phyloP scores from a whole-genome alignment of 2,113 vertebrate species.

The Anthoscopus minutus region DNA sequence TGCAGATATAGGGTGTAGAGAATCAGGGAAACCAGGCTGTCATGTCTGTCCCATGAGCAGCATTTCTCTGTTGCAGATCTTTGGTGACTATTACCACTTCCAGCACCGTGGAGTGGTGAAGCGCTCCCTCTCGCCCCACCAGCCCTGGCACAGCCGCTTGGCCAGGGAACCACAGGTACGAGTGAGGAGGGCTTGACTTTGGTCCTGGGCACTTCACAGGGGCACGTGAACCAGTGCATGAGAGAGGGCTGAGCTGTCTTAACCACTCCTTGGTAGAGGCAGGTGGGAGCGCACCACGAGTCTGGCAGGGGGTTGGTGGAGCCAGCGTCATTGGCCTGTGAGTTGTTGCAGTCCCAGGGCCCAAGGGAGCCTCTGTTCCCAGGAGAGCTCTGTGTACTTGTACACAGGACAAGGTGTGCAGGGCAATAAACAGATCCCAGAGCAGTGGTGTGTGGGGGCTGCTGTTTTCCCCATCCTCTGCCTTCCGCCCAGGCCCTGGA shows the following conservation, averaged over 20 bases:
- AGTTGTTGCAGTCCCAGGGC: neutral
- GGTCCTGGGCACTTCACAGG: fast-evolving
- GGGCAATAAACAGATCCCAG: neutral
- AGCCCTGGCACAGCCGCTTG: constrained; percentile 76
- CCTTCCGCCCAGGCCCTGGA: neutral
- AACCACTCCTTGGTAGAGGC: neutral
- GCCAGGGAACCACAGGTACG: constrained; percentile 83
- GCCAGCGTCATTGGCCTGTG: fast-evolving
- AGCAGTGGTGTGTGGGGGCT: fast-evolving
- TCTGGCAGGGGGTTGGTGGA: neutral
- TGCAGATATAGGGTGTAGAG: fast-evolving
- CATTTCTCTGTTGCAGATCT: constrained; percentile 75
- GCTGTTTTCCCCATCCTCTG: neutral
- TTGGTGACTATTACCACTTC: constrained; percentile 92
- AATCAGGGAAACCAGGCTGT: fast-evolving
- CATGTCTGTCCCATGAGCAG: fast-evolving
- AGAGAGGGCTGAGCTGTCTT: neutral
- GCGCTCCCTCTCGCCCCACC: constrained; percentile 85
- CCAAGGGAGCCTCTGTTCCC: neutral
- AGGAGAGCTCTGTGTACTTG: neutral
- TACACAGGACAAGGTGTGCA: fast-evolving
- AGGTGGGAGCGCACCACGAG: fast-evolving
- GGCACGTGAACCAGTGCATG: fast-evolving
- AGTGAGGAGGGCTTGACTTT: neutral
- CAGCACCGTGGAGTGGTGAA: constrained; percentile 82